Evolutionary conservation across 2,888 invertebrate species (phyloP), one percentile per base, ranked within the genome.

Genomic region (Diarsia brunnea): DNA sequence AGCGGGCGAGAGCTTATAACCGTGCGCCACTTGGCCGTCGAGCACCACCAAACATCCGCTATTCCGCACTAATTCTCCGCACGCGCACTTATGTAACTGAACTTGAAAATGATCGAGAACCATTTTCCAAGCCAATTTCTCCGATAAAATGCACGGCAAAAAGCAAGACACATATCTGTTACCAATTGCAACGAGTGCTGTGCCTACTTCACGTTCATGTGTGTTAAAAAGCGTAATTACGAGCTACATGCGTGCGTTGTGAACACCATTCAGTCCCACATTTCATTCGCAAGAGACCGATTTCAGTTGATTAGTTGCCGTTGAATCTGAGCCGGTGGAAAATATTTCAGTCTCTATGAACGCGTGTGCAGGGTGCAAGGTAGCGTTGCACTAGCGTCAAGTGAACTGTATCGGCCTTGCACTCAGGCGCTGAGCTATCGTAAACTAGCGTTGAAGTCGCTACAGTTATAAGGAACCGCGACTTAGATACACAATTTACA

Each of bases 91-190:
- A 97, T 89, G 95, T 97, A 96, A 97, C 95, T 96, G 96, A 96
- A 96, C 97, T 96, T 97, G 96, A 96, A 96, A 95, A 96, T 96
- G 94, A 95, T 95, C 94, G 92, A 95, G 95, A 96, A 96, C 94
- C 93, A 95, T 96, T 96, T 97, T 96, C 96, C 95, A 96, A 95
- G 94, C 93, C 93, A 96, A 96, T 97, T 96, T 97, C 97, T 96
- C 97, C 96, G 90, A 95, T 96, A 96, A 96, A 96, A 97, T 97
- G 96, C 92, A 92, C 91, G 89, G 91, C 91, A 96, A 96, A 96
- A 96, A 96, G 93, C 92, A 91, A 94, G 92, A 93, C 93, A 92
- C 93, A 93, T 93, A 93, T 94, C 93, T 93, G 92, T 93, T 93
- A 90, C 91, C 91, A 90, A 92, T 92, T 93, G 90, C 91, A 89